Percentiles rank a stretch among this genome's conserved stretches.
Evolutionary conservation across 2,888 invertebrate species (phyloP).

Genomic region (Charanyca ferruginea): DNA sequence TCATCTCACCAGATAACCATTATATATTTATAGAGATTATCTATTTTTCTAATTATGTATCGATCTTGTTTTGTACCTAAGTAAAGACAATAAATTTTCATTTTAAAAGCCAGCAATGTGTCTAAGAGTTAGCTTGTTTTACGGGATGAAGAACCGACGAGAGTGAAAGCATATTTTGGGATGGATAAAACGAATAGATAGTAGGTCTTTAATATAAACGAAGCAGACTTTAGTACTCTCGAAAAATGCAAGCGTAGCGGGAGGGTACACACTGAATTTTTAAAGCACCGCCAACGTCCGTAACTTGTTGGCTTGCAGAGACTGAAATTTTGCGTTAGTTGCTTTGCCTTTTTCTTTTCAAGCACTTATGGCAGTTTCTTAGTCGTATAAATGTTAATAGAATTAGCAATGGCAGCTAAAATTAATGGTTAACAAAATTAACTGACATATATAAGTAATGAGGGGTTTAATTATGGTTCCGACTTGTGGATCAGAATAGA

Average conservation of each 20-base stretch:
- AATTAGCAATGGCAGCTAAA: slow-evolving; percentile 2
- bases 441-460: not conserved
- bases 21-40: too few relatives aligned
- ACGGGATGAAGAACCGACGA: slow-evolving; percentile 81
- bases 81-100: slow-evolving; percentile 21
- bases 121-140: slow-evolving; percentile 66
- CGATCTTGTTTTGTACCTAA: not conserved
- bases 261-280: slow-evolving; percentile 87
- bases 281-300: slow-evolving; percentile 79
- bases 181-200: slow-evolving; percentile 90
- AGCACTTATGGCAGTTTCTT: slow-evolving; percentile 45
- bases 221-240: slow-evolving; percentile 90
- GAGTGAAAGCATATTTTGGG: slow-evolving; percentile 88
- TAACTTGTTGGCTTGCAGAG: slow-evolving; percentile 65
- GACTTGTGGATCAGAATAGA: too few relatives aligned
- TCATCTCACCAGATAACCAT: not conserved
- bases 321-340: slow-evolving; percentile 64
- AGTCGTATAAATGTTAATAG: slow-evolving; percentile 34
- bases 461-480: not conserved
- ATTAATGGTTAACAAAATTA: slow-evolving; percentile 7
- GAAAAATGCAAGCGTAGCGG: slow-evolving; percentile 87
- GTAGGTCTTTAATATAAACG: slow-evolving; percentile 91
- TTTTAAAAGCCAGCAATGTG: slow-evolving; percentile 47
- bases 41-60: not conserved
- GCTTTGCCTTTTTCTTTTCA: slow-evolving; percentile 53